Evolutionary conservation across 1,140 invertebrate genomes (phyloP).

Genomic region (Drosophila murphyi): DNA sequence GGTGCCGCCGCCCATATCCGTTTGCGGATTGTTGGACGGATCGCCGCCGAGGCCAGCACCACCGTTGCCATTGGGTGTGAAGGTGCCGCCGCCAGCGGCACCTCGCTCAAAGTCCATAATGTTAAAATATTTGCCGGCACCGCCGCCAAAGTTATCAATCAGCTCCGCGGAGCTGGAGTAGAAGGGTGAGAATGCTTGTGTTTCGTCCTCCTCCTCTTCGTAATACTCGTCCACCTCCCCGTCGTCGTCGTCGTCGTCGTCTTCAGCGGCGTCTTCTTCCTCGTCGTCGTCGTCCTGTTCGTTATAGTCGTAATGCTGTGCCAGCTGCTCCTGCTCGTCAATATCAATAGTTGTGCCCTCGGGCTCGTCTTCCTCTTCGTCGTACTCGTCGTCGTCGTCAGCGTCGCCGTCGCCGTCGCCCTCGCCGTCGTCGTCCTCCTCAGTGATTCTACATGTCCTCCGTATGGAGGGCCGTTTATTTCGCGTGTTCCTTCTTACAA

Average conservation of each 20-base stretch:
- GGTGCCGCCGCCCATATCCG: slow-evolving; percentile 60
- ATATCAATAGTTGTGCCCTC: slow-evolving; percentile 62
- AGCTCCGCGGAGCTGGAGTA: slow-evolving; percentile 74
- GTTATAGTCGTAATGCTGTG: slow-evolving; percentile 42
- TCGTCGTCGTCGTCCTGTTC: slow-evolving; percentile 55
- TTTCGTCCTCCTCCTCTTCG: slow-evolving; percentile 77
- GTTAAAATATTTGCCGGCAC: slow-evolving; percentile 69
- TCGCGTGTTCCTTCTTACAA: slow-evolving; percentile 67
- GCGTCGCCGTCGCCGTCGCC: slow-evolving; percentile 35
- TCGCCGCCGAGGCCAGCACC: slow-evolving; percentile 58
- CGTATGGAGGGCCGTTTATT: slow-evolving; percentile 69
- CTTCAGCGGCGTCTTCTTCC: slow-evolving; percentile 29
- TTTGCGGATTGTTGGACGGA: slow-evolving; percentile 48
- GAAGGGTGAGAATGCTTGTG: slow-evolving; percentile 72
- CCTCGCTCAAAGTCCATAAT: slow-evolving; percentile 73
- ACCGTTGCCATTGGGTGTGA: slow-evolving; percentile 66
- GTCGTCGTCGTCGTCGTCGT: slow-evolving; percentile 60
- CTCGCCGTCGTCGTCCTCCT: slow-evolving; percentile 72
- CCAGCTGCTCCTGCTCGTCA: slow-evolving; percentile 58
- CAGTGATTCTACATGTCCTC: slow-evolving; percentile 75
- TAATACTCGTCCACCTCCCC: slow-evolving; percentile 73
- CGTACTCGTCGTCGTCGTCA: slow-evolving; percentile 28
- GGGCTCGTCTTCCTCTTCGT: slow-evolving; percentile 55
- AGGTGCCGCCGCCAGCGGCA: slow-evolving; percentile 58
- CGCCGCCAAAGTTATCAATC: slow-evolving; percentile 69